Evolutionary conservation across 2,113 vertebrate genomes (phyloP).

Genomic region (Heloderma charlesbogerti): DNA sequence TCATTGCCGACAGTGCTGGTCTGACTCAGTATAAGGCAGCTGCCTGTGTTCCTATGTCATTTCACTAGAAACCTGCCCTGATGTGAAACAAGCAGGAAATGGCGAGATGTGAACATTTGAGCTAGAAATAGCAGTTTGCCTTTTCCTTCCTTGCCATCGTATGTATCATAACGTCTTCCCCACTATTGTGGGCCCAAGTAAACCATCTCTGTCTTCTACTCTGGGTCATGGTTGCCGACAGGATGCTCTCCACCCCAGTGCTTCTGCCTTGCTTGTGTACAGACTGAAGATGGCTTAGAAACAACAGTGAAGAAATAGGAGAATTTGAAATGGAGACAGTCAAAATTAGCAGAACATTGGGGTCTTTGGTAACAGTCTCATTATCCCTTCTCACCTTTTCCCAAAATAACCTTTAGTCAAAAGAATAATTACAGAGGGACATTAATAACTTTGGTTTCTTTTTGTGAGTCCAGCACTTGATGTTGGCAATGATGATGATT

Average conservation of each 20-base stretch:
- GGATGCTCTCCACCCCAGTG: too few relatives aligned
- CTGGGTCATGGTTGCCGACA: neutral
- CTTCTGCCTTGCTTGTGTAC: neutral
- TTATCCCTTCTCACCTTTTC: neutral
- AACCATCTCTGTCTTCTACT: neutral
- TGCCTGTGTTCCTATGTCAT: neutral
- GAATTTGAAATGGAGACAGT: neutral
- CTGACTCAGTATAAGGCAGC: too few relatives aligned
- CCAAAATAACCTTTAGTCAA: neutral
- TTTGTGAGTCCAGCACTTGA: neutral
- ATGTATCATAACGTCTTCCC: neutral
- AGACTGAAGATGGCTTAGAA: neutral
- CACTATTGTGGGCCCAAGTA: neutral
- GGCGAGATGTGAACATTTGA: neutral
- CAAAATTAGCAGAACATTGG: neutral
- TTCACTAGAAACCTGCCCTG: constrained; percentile 46
- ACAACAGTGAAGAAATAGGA: neutral
- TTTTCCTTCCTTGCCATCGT: neutral
- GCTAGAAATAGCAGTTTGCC: neutral
- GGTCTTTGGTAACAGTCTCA: neutral
- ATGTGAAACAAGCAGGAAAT: neutral
- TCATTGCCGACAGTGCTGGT: too few relatives aligned
- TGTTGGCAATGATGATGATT: neutral
- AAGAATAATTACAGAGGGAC: neutral
- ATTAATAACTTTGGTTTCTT: neutral